phyloP scores from a whole-genome alignment of 2,797 vertebrate genomes.

The Rhincodon typus region DNA sequence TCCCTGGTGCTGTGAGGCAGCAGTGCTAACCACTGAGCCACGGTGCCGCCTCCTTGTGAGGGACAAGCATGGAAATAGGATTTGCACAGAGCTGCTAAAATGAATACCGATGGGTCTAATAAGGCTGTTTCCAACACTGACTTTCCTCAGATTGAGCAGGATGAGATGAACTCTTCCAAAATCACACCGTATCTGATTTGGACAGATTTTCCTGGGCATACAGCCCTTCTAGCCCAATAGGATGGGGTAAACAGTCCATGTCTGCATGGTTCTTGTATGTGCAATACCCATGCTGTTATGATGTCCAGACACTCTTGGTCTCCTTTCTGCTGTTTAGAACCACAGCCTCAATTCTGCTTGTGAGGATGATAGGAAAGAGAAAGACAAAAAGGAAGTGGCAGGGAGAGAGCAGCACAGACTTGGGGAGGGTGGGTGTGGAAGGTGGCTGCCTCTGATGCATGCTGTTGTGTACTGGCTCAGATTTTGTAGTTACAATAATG shows the following conservation, averaged over 20 bases:
- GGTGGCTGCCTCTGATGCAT: neutral
- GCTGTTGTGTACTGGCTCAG: neutral
- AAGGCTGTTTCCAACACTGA: neutral
- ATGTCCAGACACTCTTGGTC: neutral
- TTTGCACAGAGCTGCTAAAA: neutral
- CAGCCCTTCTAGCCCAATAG: too few species aligned
- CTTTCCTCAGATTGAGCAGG: neutral
- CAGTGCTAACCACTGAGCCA: too few species aligned
- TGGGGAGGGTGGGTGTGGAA: neutral
- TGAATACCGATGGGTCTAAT: neutral
- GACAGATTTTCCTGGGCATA: neutral
- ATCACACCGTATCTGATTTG: neutral
- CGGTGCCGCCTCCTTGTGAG: too few species aligned
- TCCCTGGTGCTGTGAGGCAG: too few species aligned
- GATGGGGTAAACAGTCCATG: neutral
- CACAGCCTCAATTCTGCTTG: neutral
- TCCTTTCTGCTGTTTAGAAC: neutral
- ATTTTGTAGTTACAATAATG: neutral
- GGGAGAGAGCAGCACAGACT: neutral
- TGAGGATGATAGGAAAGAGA: neutral
- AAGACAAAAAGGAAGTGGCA: neutral
- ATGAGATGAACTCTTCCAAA: neutral
- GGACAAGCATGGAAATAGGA: neutral
- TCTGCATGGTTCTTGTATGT: neutral
- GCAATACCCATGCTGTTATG: neutral